Evolutionary conservation across 2,113 vertebrate species (phyloP), one percentile per base, ranked within the genome.

Genomic region (Pangasianodon hypophthalmus): DNA sequence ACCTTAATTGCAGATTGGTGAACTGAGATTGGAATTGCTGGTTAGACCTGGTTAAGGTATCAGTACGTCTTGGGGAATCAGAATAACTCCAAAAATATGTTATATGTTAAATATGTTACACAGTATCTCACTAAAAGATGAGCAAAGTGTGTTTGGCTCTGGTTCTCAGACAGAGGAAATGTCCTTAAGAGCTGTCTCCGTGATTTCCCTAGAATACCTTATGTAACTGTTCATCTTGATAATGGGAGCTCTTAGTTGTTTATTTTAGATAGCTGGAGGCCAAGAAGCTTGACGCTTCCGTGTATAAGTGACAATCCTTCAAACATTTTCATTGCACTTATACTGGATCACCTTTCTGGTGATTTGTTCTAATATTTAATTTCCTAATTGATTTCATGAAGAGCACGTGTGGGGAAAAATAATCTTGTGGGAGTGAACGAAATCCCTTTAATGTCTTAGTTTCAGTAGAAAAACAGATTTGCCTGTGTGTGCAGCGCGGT

Each of bases 181-280:
- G 86, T 89, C 90, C 32, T 84, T 37, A 24, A 91, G 92, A 90
- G 91, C 91, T 46, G 62, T 81, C 88, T 92, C 85, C 54, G 89
- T 91, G 87, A 92, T 92, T 92, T 93, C 92, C 92, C 88, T 80
- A 89, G 87, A 89, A 90, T 87, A 44, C 89, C 91, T 95, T 93
- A 93, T 87, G 91, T 93, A 95, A 95, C 92, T 88, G 91, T 89
- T 93, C 90, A 89, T 87, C 73, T 71, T 91, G 92, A 94, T 93
- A 91, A 91, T 88, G 90, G 92, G 92, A 84, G 91, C 92, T 46
- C 67, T 91, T n/a, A 60, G 67, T 88, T 79, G 94, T 95, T 96
- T 96, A 92, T 94, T 92, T 95, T 95, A 92, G 93, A 92, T 91
- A 52, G 77, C 87, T 62, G 29, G 7, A 88, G 92, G 92, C 92